phyloP scores from a whole-genome alignment of 2,888 invertebrate species.

The Minunthozetes semirufus region DNA sequence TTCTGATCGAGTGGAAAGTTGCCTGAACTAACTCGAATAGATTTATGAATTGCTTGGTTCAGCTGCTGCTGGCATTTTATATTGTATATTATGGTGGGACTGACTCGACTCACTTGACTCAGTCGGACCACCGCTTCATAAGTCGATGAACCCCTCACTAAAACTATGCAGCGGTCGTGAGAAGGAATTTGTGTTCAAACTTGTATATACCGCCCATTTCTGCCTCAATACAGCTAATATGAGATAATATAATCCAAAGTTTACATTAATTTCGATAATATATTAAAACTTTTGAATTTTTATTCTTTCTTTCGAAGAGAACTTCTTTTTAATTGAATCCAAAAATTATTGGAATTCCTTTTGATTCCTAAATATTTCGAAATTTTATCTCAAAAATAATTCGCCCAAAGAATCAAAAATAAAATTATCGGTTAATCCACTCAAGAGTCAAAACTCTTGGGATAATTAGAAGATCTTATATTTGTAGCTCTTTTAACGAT shows the following conservation, averaged over 20 bases:
- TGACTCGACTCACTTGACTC: slow-evolving; percentile 1
- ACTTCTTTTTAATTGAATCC: too few species aligned
- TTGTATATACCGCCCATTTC: slow-evolving; percentile 18
- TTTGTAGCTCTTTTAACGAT: too few species aligned
- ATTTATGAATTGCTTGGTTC: slow-evolving; percentile 13
- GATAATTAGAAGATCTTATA: too few species aligned
- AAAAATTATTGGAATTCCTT: too few species aligned
- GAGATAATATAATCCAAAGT: neutral
- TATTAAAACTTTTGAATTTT: too few species aligned
- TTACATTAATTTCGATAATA: too few species aligned
- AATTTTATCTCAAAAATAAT: too few species aligned
- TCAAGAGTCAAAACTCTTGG: too few species aligned
- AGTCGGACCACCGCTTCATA: slow-evolving; percentile 22
- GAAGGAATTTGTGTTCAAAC: slow-evolving; percentile 27
- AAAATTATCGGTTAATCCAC: too few species aligned
- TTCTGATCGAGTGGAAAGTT: neutral
- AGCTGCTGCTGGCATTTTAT: slow-evolving; percentile 27
- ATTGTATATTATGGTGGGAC: slow-evolving; percentile 20
- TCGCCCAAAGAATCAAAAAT: too few species aligned
- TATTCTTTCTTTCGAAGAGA: too few species aligned
- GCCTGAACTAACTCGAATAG: neutral
- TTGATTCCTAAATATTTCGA: too few species aligned
- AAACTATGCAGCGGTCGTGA: slow-evolving; percentile 27
- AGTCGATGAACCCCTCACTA: slow-evolving; percentile 24
- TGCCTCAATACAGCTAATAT: slow-evolving; percentile 17